Base-by-base conservation (phyloP, 2,888 invertebrate species). In the Meandrusa payeni region DNA sequence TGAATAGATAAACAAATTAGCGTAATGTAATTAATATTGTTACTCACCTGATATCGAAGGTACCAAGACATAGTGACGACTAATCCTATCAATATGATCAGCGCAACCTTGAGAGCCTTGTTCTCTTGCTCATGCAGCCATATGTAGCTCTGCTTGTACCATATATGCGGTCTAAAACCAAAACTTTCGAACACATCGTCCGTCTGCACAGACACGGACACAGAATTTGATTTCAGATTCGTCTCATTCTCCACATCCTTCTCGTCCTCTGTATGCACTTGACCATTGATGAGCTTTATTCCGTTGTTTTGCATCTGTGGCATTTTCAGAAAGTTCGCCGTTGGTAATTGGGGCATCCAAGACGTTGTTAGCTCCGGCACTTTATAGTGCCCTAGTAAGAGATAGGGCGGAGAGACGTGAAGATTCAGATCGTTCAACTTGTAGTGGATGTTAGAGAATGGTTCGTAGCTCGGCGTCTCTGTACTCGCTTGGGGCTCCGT, bases 111-210 rank as follows among this genome's bases (percentile, higher is more conserved):
- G 1, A 94, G 73, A 2, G 90, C 92, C 61, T 93, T 92, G 64
- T 93, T 94, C 55, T 94, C 94, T 59, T 94, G 93, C 57, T 93
- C 92, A 61, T 92, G 90, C 0, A 94, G 73, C 93, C 93, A 94
- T 5, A 78, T 58, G 50, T 90, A 89, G 1, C 77, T 59, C 45
- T 71, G 67, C 42, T 82, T 81, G 57, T 82, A 87, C 81, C 78
- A 82, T 46, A 79, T 43, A 31, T 76, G 73, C 3, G 81, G 85
- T 41, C 76, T 70, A 12, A 86, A 71, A 15, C 62, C 63, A 13
- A 76, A 66, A 2, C 81, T 85, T 51, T 88, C 86, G 5, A 88
- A 83, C 3, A 87, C 57, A 0, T 89, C 87, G 1, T 91, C 91
- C 0, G 91, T 91, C 65, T 92, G 91, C 3, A 91, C 89, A 0